Evolutionary conservation across 2,113 vertebrate species (phyloP).

Genomic region (Phaethornis superciliosus): DNA sequence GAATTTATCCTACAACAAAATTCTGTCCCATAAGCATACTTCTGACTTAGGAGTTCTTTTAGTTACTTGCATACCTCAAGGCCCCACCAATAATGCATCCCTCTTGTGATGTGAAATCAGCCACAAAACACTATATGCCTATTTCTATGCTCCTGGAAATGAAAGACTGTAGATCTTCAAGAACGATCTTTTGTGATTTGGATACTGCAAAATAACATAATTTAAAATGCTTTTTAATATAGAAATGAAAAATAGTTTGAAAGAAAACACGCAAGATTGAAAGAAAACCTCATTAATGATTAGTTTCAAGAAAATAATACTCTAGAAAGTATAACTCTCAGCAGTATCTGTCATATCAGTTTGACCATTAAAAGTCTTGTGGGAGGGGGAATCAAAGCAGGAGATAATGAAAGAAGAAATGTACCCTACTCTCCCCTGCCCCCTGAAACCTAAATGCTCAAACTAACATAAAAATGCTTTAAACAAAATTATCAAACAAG

Average conservation of each 20-base stretch:
- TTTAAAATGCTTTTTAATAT: constrained; percentile 43
- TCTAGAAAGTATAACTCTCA: neutral
- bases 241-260: neutral
- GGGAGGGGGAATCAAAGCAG: neutral
- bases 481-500: constrained; percentile 68
- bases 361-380: constrained; percentile 26
- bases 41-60: neutral
- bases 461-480: constrained; percentile 60
- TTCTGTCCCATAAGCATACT: neutral
- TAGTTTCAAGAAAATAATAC: neutral
- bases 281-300: neutral
- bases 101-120: constrained; percentile 1
- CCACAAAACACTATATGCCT: neutral
- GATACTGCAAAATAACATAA: constrained; percentile 55
- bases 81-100: neutral
- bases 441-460: constrained; percentile 1
- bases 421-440: neutral
- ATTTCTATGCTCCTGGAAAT: constrained; percentile 42
- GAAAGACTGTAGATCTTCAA: constrained; percentile 46
- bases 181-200: constrained; percentile 37
- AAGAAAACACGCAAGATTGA: constrained; percentile 33
- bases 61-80: neutral
- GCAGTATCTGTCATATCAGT: neutral
- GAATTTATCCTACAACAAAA: neutral
- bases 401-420: constrained; percentile 28